phyloP scores from a whole-genome alignment of 2,113 vertebrate genomes.

The Gallinago paraguaiae region DNA sequence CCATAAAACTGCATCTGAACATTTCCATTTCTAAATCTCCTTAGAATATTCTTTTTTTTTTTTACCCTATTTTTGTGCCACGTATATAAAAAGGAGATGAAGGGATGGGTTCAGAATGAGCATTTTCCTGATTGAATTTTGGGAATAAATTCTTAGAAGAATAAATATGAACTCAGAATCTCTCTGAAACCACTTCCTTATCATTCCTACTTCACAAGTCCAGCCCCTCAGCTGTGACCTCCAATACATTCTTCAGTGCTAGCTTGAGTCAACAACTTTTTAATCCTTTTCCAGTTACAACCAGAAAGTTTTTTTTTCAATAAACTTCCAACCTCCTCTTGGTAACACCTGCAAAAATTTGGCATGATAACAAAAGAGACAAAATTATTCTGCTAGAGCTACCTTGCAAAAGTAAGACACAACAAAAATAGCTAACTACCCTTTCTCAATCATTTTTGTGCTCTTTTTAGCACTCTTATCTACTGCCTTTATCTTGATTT shows the following conservation, averaged over 20 bases:
- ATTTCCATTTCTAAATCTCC: neutral
- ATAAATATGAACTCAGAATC: neutral
- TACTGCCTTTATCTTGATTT: neutral
- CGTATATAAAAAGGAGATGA: neutral
- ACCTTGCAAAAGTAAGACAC: neutral
- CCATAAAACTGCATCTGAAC: neutral
- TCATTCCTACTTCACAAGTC: neutral
- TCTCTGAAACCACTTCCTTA: neutral
- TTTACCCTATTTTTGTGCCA: neutral
- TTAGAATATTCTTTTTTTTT: neutral
- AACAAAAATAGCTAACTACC: neutral
- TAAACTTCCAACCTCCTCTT: neutral
- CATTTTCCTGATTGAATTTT: neutral
- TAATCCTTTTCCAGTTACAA: neutral
- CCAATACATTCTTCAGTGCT: neutral
- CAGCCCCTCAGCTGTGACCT: neutral
- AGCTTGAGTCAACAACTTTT: neutral
- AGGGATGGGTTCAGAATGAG: neutral
- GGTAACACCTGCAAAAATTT: constrained; percentile 7
- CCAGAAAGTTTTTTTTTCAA: neutral
- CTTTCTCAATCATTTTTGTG: neutral
- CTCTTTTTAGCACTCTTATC: neutral
- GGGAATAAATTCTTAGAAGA: neutral
- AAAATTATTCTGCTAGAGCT: neutral
- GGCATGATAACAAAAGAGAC: neutral